A percentile compares a stretch with the other conserved stretches of the same genome.
phyloP scores from a whole-genome alignment of 2,113 vertebrate genomes.

The Motacilla tschutschensis region DNA sequence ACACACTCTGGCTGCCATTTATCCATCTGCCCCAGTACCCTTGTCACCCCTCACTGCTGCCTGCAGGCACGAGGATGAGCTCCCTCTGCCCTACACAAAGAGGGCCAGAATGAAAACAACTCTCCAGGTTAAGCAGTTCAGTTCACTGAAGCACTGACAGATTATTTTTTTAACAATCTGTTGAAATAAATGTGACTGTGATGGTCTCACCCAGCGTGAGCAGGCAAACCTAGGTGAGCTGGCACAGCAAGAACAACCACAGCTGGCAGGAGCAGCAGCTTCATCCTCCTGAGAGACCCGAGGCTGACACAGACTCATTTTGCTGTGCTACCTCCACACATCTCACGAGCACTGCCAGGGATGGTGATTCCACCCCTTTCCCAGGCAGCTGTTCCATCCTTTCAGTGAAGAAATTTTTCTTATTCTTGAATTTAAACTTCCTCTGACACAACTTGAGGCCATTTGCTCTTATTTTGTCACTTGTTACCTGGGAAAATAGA shows the following conservation, averaged over 20 bases:
- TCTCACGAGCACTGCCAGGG: background rate
- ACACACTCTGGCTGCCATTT: background rate
- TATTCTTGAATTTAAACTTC: background rate
- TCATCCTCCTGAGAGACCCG: too few relatives aligned
- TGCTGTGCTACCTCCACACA: background rate
- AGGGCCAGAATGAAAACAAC: fast-evolving
- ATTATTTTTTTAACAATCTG: background rate
- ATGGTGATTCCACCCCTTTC: background rate
- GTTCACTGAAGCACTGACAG: background rate
- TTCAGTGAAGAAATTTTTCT: background rate
- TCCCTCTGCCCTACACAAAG: fast-evolving
- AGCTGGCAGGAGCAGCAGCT: background rate
- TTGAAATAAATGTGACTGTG: background rate
- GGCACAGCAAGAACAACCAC: fast-evolving
- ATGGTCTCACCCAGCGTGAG: background rate
- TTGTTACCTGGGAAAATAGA: background rate
- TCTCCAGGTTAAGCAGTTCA: background rate
- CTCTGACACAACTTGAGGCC: background rate
- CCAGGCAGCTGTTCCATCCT: background rate
- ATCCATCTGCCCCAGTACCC: fast-evolving
- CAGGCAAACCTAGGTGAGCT: fast-evolving
- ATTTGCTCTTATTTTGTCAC: background rate
- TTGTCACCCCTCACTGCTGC: background rate
- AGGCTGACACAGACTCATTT: background rate
- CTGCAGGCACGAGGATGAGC: background rate